Base-by-base conservation (phyloP, 1,140 invertebrate genomes). In the Drosophila pruinosa region DNA sequence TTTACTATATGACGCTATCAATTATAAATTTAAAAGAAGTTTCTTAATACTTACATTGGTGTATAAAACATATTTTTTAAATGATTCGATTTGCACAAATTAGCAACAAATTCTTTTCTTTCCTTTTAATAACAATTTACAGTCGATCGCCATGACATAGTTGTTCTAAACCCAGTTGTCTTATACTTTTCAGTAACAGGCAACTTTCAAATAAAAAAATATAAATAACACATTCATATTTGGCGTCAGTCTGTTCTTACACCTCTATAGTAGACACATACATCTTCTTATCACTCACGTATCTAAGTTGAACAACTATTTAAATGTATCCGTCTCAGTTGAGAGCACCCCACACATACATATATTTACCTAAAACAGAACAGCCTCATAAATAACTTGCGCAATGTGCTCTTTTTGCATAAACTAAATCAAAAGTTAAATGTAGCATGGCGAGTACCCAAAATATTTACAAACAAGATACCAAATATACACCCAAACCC, bases 361-460 rank as follows among this genome's bases (percentile, higher is more conserved):
- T 62, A 53, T 62, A 48, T 64, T 70, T 56, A 53, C 34, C 47
- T n/a, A 41, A 48, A 53, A 62, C 24, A 14, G 17, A 47, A 38
- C 43, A 43, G 54, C 14, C 56, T 57, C 75, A 77, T 75, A 88
- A 86, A 86, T 86, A 82, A 88, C 71, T 68, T 48, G 41, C 8
- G 47, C 64, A 52, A 53, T 59, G 61, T 58, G 73, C 63, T 58
- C 65, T 59, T 83, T 48, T 88, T 88, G 78, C 81, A 88, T 88
- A 88, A 82, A 88, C 82, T 88, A 88, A 88, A 88, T 82, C 82
- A 88, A 75, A 61, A 71, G 75, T 80, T 88, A 72, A 88, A 88
- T 88, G 82, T 82, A 71, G 56, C 82, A 86, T 86, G 67, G 72
- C 67, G 53, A 64, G 56, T 48, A 57, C 43, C 63, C 68, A 75